A percentile compares a stretch with the other conserved stretches of the same genome.
Conservation (phyloP, 2,888 invertebrate species). For the Acanthopleura granulata region DNA sequence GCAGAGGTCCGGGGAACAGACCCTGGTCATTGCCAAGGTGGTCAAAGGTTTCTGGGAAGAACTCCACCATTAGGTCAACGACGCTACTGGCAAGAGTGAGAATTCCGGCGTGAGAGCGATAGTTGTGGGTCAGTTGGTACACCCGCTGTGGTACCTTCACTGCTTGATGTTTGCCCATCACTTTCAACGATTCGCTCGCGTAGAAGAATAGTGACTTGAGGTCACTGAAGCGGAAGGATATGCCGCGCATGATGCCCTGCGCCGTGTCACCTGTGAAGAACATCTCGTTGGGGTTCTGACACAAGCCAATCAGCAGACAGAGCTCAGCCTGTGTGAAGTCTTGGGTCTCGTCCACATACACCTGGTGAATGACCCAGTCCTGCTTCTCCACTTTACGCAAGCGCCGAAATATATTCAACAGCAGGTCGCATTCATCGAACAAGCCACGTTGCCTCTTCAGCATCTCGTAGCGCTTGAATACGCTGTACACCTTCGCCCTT, state of each 20-base stretch:
- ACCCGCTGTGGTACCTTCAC: constrained; percentile 48
- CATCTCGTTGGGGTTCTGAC: constrained; percentile 59
- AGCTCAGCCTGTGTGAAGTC: constrained; percentile 64
- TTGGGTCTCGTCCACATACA: constrained; percentile 64
- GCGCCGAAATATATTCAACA: constrained; percentile 38
- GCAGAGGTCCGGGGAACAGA: constrained; percentile 56
- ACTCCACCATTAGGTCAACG: constrained; percentile 55
- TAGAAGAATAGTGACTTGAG: constrained; percentile 56
- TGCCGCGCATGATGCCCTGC: constrained; percentile 64
- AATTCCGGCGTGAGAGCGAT: constrained; percentile 62
- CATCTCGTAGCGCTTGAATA: constrained; percentile 44
- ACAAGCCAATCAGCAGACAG: constrained; percentile 51
- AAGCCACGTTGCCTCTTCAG: constrained; percentile 38
- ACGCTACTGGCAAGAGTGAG: constrained; percentile 56
- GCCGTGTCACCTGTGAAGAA: constrained; percentile 59
- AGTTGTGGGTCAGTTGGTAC: constrained; percentile 59
- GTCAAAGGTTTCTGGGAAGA: constrained; percentile 64
- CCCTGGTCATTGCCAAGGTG: constrained; percentile 58
- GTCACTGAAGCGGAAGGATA: constrained; percentile 61
- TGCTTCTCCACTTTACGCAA: constrained; percentile 27
- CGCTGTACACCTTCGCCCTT: constrained; percentile 42
- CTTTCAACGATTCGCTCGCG: constrained; percentile 46
- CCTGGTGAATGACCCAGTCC: constrained; percentile 47
- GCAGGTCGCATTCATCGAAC: constrained; percentile 55
- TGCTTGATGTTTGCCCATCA: constrained; percentile 37